Percentiles rank a stretch among this genome's conserved stretches.
Conservation (phyloP, 2,797 vertebrate genomes). For the Chrosomus eos region DNA sequence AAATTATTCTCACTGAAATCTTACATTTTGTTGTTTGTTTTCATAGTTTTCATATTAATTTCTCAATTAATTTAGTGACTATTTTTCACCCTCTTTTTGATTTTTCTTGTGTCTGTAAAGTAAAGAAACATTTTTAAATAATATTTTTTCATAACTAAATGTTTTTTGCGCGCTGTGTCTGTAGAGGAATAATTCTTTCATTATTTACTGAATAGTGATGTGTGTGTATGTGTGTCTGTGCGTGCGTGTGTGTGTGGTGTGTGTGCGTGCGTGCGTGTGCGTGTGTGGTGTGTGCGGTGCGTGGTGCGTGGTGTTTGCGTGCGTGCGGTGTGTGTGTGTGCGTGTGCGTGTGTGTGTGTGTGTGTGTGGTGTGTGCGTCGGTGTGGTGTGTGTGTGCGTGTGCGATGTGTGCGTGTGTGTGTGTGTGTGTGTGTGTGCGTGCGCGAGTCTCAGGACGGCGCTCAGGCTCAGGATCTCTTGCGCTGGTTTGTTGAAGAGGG, state of each 20-base stretch:
- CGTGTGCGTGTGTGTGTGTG: too few species aligned
- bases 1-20: neutral
- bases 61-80: neutral
- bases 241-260: neutral
- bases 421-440: conserved; percentile 61
- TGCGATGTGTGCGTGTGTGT: too few species aligned
- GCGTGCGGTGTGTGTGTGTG: conserved; percentile 61
- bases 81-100: neutral
- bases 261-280: neutral
- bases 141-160: neutral
- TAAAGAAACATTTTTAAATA: too few species aligned
- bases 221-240: neutral
- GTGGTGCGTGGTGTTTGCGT: too few species aligned
- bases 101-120: neutral
- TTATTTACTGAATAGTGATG: neutral
- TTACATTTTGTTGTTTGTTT: neutral
- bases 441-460: conserved; percentile 86
- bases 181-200: neutral
- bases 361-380: neutral
- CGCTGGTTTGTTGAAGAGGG: conserved; percentile 92
- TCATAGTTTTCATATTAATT: neutral
- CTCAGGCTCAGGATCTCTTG: conserved; percentile 86
- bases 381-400: neutral
- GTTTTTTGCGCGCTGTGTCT: neutral
- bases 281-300: neutral